Evolutionary conservation across 2,797 vertebrate species (phyloP), one percentile per base, ranked within the genome.

Genomic region (Carapus acus): DNA sequence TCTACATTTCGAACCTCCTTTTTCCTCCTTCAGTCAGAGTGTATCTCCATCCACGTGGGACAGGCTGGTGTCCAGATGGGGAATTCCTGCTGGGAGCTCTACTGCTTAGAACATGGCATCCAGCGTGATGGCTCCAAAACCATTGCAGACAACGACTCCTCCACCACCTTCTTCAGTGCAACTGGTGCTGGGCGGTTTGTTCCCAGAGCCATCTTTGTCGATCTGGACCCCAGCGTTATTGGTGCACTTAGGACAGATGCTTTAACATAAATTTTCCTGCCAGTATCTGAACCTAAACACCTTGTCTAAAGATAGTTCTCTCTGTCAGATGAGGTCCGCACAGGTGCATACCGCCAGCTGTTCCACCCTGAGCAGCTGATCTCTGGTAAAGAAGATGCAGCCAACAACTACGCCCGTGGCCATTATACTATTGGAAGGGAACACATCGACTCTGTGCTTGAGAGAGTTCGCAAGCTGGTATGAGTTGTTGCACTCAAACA

Each of bases 31-130:
- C 77, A 90, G 89, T 85, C 87, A 11, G 88, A 90, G 62, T 90
- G 88, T 51, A 89, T 90, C 63, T 90, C 88, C 14, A 79, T 90
- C 46, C 88, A 90, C 2, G 86, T 90, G 0, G 89, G 88, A 54
- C 88, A 90, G 74, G 88, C 88, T 3, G 89, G 88, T 0, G 88
- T 90, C 77, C 89, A 90, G 82, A 90, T 90, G 88, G 89, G 89
- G 24, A 90, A 90, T 82, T 83, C 88, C 43, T 90, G 89, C 74
- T 90, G 89, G 89, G 89, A 90, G 83, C 69, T 90, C 23, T 90
- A 90, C 81, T 89, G 88, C 47, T 66, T 90, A 81, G 88, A 90
- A 69, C 89, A 90, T 0, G 84, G 84, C 38, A 90, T 90, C 76
- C 86, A 89, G 86, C 85, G 83, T 0, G 88, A 91, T n/a, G 89